phyloP scores from a whole-genome alignment of 2,113 vertebrate species.

The Anhinga anhinga region DNA sequence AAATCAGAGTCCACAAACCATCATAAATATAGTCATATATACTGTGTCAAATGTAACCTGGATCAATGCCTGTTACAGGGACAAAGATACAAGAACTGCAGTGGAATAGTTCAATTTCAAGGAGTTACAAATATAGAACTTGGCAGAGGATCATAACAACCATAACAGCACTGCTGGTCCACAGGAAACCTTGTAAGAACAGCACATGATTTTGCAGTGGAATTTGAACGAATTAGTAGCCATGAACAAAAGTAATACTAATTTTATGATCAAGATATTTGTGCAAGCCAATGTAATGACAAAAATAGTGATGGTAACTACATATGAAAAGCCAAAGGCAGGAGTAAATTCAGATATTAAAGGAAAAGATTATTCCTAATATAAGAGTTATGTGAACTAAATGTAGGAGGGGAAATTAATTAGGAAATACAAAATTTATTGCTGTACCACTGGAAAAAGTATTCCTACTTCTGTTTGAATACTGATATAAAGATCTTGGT shows the following conservation, averaged over 20 bases:
- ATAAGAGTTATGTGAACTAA: background rate
- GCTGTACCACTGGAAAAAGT: background rate
- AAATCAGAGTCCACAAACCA: background rate
- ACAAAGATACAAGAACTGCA: background rate
- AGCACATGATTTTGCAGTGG: background rate
- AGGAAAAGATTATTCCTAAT: background rate
- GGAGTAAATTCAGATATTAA: background rate
- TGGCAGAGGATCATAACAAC: background rate
- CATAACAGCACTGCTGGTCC: background rate
- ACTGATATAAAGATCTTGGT: background rate
- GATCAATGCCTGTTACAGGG: background rate
- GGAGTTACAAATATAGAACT: background rate
- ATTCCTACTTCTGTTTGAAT: background rate
- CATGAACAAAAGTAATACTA: background rate
- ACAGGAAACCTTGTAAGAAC: background rate
- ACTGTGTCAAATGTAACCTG: background rate
- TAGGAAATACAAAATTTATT: background rate
- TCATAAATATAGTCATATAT: background rate
- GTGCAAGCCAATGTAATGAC: background rate
- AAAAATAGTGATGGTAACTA: background rate
- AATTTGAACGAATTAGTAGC: background rate
- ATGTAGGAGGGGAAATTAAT: accelerated
- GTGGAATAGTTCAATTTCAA: background rate
- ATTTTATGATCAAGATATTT: background rate
- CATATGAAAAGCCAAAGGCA: background rate